Evolutionary conservation across 2,113 vertebrate genomes (phyloP).

Genomic region (Pelecanus crispus): DNA sequence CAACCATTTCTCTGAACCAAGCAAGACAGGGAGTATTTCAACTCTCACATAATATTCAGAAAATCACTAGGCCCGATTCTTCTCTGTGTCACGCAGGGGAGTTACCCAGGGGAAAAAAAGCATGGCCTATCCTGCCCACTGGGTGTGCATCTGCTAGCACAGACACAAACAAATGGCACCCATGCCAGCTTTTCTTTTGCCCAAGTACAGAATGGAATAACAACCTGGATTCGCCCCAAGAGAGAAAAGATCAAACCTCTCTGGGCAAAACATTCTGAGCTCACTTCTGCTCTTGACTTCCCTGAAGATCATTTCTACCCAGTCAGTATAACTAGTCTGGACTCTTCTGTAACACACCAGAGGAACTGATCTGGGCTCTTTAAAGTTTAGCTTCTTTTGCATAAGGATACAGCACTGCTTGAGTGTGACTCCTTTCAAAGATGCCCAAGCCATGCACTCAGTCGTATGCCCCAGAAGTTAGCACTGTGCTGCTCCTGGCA

Average conservation of each 20-base stretch:
- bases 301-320: background rate
- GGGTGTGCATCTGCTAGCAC: background rate
- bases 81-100: background rate
- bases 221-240: background rate
- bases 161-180: background rate
- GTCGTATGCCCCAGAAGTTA: background rate
- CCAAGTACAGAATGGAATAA: background rate
- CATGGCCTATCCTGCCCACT: accelerated
- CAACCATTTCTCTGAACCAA: background rate
- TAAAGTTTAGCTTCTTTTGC: background rate
- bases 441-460: background rate
- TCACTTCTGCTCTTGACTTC: background rate
- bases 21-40: background rate
- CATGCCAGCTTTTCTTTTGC: background rate
- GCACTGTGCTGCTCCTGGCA: background rate
- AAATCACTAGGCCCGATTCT: background rate
- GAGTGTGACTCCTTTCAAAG: background rate
- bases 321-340: background rate
- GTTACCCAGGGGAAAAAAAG: background rate
- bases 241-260: background rate
- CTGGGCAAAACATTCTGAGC: background rate
- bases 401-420: background rate
- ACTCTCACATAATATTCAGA: background rate
- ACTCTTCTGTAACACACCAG: background rate
- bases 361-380: background rate